phyloP scores from a whole-genome alignment of 2,113 vertebrate species.

The Gymnocephalus cernua region DNA sequence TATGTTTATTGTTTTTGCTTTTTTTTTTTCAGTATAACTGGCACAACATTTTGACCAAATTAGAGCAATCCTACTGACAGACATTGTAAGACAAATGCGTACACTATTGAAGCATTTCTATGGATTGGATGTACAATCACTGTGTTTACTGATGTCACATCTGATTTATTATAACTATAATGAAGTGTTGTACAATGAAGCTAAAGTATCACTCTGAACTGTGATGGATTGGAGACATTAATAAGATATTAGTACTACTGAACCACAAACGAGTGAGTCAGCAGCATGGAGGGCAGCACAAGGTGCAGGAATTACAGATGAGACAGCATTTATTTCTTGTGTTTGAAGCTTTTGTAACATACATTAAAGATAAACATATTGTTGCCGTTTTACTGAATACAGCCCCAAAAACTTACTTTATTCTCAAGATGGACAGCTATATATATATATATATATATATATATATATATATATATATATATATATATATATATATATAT shows the following conservation, averaged over 20 bases:
- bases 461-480: not conserved
- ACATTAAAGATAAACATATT: not conserved
- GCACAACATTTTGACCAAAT: not conserved
- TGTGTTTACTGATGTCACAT: not conserved
- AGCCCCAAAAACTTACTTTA: not conserved
- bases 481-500: too few species aligned
- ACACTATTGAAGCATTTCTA: not conserved
- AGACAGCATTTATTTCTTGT: not conserved
- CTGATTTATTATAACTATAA: not conserved
- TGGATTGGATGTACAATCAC: not conserved
- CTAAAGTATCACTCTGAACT: not conserved
- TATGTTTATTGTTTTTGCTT: not conserved
- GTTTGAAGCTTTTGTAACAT: not conserved
- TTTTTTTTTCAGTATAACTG: not conserved
- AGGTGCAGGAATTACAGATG: conserved; percentile 7
- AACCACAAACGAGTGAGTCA: conserved; percentile 37
- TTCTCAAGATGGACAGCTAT: not conserved
- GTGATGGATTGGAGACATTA: conserved; percentile 3
- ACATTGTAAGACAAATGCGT: not conserved
- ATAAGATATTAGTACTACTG: conserved; percentile 10
- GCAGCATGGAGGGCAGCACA: conserved; percentile 20
- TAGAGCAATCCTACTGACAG: not conserved
- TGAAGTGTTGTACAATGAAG: not conserved
- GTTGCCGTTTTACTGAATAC: not conserved
- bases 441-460: not conserved